Base-by-base conservation (phyloP, 1,140 invertebrate genomes). In the Eueides isabella region DNA sequence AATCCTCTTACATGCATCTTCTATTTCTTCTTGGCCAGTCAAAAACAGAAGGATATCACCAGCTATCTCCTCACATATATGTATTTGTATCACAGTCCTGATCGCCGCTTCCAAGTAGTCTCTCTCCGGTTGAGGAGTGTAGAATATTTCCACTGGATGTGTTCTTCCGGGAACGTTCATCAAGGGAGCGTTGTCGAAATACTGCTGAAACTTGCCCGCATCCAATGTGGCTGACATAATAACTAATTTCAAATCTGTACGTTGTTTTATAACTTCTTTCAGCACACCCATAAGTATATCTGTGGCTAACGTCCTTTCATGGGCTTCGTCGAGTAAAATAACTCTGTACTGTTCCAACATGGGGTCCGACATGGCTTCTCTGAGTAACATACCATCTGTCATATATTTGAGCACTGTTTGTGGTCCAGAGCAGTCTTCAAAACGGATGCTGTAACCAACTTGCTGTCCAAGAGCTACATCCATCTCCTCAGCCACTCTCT, bases 221-320 rank as follows among this genome's bases (percentile, higher is more conserved):
- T 99, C 99, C n/a, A 99, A 94, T 0, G 99, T 99, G 16, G 99
- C 99, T 85, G 98, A 99, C 99, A 99, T 99, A 85, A 99, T 98
- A 79, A 99, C 98, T 64, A 99, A 95, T 94, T 99, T 99, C 14
- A 99, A 94, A 94, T 99, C 99, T 7, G 94, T 91, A 64, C 99
- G 94, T 81, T 99, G 98, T 81, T 98, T 98, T 26, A 98, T 97
- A 9, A 99, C 98, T 94, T 99, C 99, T 91, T 99, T 99, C 6
- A 99, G 92, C 14, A 98, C 97, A 71, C 90, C 99, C 99, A 99
- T 99, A 0, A 99, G 94, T 68, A 99, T 99, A 88, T 99, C 99
- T 0, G 99, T 99, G 0, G 99, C 98, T 29, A 99, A 93, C 0
- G 99, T 99, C 61, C 91, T 95, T 94, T 99, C 99, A 91, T 99